These are phyloP conservation scores for Aptenodytes forsteri DNA, from an alignment of 2,113 vertebrate genomes.

Conservation along the genomic window DNA sequence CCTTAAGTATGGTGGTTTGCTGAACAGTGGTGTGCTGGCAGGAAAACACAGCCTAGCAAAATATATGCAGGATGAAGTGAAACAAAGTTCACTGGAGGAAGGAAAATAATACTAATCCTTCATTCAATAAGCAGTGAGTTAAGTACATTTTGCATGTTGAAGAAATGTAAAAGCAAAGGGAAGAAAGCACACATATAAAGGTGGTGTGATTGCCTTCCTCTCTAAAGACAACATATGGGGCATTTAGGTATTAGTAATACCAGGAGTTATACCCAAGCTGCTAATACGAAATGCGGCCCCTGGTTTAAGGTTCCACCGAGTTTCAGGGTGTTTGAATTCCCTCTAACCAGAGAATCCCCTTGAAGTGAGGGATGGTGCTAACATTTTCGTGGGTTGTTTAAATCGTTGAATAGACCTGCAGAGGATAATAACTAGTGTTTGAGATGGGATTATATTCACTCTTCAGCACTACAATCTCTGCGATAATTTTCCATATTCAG, in stretches of 20 bases:
- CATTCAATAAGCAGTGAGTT: slow-evolving; percentile 69
- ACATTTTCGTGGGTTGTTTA: neutral
- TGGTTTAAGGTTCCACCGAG: neutral
- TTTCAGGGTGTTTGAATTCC: neutral
- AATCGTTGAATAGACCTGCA: neutral
- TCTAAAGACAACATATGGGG: slow-evolving; percentile 34
- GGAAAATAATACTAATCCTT: slow-evolving; percentile 80
- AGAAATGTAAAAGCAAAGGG: slow-evolving; percentile 66
- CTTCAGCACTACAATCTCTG: neutral
- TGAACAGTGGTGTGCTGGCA: slow-evolving; percentile 69
- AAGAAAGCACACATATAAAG: slow-evolving; percentile 51
- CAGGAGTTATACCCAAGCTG: neutral
- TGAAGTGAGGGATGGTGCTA: neutral
- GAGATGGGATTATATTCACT: neutral
- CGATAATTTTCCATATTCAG: neutral
- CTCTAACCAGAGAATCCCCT: neutral
- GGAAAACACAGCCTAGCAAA: slow-evolving; percentile 69
- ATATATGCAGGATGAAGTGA: slow-evolving; percentile 72
- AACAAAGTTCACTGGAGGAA: slow-evolving; percentile 77
- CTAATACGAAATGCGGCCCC: neutral
- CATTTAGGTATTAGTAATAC: slow-evolving; percentile 13
- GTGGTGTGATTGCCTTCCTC: neutral
- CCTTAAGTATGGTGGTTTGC: slow-evolving; percentile 62
- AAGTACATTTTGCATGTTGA: slow-evolving; percentile 61
- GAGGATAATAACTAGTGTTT: neutral